Evolutionary conservation across 1,140 invertebrate species (phyloP).

Genomic region (Atta texana): DNA sequence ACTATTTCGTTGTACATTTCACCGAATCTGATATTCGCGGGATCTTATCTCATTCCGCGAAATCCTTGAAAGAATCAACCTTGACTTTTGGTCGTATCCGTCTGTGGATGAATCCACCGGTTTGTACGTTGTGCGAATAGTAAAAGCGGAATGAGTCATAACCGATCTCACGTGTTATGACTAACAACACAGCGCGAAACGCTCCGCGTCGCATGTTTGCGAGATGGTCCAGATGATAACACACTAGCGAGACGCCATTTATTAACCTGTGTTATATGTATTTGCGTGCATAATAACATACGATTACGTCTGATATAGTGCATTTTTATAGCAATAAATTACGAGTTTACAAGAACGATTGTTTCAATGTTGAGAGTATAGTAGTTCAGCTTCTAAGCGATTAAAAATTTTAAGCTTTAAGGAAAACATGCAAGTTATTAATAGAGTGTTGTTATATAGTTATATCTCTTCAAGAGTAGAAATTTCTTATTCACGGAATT

Average conservation of each 20-base stretch:
- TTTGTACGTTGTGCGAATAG: slow-evolving; percentile 35
- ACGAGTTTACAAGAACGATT: background rate
- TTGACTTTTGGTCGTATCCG: slow-evolving; percentile 43
- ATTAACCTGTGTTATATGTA: slow-evolving; percentile 4
- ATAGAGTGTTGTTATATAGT: background rate
- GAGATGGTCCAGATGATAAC: slow-evolving; percentile 34
- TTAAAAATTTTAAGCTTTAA: background rate
- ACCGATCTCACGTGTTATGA: slow-evolving; percentile 26
- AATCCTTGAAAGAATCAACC: slow-evolving; percentile 37
- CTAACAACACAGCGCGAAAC: slow-evolving; percentile 19
- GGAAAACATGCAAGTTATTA: background rate
- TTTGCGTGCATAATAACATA: background rate
- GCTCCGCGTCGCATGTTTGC: background rate
- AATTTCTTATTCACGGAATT: background rate
- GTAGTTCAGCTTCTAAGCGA: background rate
- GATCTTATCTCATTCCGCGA: slow-evolving; percentile 33
- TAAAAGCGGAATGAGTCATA: slow-evolving; percentile 40
- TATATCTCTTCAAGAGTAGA: no score
- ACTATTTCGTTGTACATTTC: background rate
- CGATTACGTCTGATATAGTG: background rate
- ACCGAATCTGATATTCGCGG: background rate
- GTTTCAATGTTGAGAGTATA: background rate
- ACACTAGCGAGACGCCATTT: background rate
- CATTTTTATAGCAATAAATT: slow-evolving; percentile 19
- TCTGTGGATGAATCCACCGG: background rate